Percentiles rank a stretch among this genome's conserved stretches.
Evolutionary conservation across 1,140 invertebrate genomes (phyloP).

Genomic region (Drosophila nasuta): DNA sequence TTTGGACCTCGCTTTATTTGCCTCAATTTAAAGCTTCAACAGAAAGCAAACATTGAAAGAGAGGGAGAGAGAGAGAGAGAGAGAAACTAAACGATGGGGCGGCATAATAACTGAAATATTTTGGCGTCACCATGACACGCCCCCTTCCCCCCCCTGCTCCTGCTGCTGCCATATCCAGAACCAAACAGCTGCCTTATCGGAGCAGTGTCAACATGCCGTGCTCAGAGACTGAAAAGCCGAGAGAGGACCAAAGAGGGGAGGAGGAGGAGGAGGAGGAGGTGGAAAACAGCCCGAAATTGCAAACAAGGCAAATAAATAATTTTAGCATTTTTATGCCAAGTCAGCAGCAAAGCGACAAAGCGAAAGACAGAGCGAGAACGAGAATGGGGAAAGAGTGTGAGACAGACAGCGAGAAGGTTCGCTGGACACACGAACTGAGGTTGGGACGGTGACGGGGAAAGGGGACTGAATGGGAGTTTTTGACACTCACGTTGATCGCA

Average conservation of each 20-base stretch:
- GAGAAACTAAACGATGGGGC: slow-evolving; percentile 36
- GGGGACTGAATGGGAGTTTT: neutral
- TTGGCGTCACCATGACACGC: slow-evolving; percentile 65
- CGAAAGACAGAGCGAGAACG: slow-evolving; percentile 18
- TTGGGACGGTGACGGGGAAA: neutral
- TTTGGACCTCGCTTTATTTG: slow-evolving; percentile 10
- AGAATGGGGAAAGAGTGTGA: slow-evolving; percentile 16
- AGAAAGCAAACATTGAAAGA: slow-evolving; percentile 20
- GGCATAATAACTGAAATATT: slow-evolving; percentile 81
- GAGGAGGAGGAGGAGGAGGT: neutral
- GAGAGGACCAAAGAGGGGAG: slow-evolving; percentile 17
- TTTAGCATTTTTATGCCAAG: slow-evolving; percentile 82
- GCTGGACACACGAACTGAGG: too few relatives aligned
- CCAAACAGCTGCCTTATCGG: slow-evolving; percentile 57
- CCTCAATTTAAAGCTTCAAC: slow-evolving; percentile 36
- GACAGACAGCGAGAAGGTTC: slow-evolving; percentile 6
- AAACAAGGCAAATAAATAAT: slow-evolving; percentile 83
- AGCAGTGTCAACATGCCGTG: slow-evolving; percentile 65
- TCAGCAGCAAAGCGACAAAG: slow-evolving; percentile 53
- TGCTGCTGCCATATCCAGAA: slow-evolving; percentile 12
- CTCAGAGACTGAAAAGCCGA: neutral
- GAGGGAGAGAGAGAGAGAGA: slow-evolving; percentile 2
- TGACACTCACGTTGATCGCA: slow-evolving; percentile 92
- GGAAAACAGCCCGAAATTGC: slow-evolving; percentile 66
- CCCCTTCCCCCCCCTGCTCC: slow-evolving; percentile 8